phyloP scores from a whole-genome alignment of 2,113 vertebrate genomes.

The Athene cunicularia region DNA sequence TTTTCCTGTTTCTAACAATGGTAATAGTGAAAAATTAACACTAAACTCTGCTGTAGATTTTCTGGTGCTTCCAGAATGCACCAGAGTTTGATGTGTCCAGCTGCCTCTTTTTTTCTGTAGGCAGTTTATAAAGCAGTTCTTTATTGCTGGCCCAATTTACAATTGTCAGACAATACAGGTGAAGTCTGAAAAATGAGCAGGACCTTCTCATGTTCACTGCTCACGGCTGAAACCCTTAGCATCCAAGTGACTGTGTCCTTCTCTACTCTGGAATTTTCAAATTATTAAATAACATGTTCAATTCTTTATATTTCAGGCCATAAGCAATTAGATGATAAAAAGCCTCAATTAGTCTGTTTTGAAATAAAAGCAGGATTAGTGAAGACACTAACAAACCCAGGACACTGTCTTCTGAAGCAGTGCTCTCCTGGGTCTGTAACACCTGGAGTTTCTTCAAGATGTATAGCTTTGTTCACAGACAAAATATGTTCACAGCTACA shows the following conservation, averaged over 20 bases:
- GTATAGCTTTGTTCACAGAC: neutral
- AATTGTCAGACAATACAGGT: neutral
- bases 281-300: neutral
- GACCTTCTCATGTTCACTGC: neutral
- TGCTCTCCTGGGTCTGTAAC: neutral
- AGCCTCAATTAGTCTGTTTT: neutral
- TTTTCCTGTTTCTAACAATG: neutral
- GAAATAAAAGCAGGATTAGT: neutral
- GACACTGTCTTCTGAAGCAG: neutral
- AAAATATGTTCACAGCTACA: neutral
- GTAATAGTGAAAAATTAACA: neutral
- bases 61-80: neutral
- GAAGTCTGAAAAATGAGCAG: neutral
- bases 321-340: neutral
- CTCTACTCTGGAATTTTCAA: neutral
- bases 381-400: neutral
- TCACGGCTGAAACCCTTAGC: neutral
- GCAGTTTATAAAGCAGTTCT: neutral
- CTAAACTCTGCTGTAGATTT: neutral
- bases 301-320: neutral
- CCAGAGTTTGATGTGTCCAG: neutral
- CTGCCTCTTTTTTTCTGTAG: neutral
- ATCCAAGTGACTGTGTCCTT: neutral
- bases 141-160: neutral
- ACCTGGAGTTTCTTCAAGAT: neutral